phyloP scores from a whole-genome alignment of 2,797 vertebrate genomes.

The Microcaecilia unicolor region DNA sequence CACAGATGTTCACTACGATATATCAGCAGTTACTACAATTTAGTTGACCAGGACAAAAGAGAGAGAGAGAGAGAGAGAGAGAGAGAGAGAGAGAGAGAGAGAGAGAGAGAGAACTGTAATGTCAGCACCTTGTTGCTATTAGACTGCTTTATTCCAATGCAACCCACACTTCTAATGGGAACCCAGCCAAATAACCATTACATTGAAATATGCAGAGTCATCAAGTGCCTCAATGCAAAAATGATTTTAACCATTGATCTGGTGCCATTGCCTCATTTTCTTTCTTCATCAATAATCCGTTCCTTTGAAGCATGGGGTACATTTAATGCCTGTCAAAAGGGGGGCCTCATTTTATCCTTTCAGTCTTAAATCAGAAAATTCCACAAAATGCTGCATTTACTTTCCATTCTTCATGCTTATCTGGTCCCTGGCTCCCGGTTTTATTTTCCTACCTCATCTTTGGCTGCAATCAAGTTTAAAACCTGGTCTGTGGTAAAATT shows the following conservation, averaged over 20 bases:
- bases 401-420: background rate
- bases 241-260: background rate
- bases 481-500: constrained; percentile 18
- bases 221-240: background rate
- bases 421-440: constrained; percentile 10
- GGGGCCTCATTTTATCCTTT: background rate
- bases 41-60: no score
- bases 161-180: no score
- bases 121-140: no score
- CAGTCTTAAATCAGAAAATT: background rate
- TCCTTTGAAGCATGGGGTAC: background rate
- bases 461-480: constrained; percentile 12
- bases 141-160: no score
- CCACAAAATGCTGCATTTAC: background rate
- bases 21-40: no score
- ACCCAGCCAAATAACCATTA: background rate
- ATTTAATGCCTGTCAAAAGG: background rate
- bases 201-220: background rate
- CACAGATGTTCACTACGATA: no score
- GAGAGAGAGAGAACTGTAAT: no score
- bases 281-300: background rate
- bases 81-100: no score
- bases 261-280: background rate
- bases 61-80: no score
- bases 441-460: constrained; percentile 1